A percentile compares a stretch with the other conserved stretches of the same genome.
phyloP scores from a whole-genome alignment of 2,113 vertebrate genomes.

The Pachypanchax playfairii region DNA sequence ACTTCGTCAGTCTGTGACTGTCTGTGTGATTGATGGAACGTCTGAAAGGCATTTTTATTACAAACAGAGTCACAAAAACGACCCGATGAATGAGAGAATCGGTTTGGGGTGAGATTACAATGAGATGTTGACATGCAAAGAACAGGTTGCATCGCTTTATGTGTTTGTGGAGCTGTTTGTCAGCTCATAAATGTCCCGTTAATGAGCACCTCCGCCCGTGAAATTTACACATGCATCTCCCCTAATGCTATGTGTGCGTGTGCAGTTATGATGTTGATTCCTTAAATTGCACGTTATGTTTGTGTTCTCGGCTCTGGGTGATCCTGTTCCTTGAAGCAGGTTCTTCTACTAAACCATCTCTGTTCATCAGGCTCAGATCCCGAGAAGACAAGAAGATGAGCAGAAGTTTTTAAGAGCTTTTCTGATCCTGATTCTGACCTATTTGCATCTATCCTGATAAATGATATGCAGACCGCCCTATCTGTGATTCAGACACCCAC shows the following conservation, averaged over 20 bases:
- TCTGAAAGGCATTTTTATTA: slow-evolving; percentile 4
- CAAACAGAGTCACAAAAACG: slow-evolving; percentile 10
- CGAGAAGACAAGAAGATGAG: slow-evolving; percentile 45
- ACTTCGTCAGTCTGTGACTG: rapidly evolving
- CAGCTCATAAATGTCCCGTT: slow-evolving; percentile 53
- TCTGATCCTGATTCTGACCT: slow-evolving; percentile 17
- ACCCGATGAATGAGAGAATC: background rate
- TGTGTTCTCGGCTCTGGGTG: slow-evolving; percentile 26
- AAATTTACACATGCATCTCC: slow-evolving; percentile 53
- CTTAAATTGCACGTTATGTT: slow-evolving; percentile 64
- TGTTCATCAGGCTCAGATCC: slow-evolving; percentile 36
- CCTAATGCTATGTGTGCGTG: background rate
- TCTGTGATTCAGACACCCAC: slow-evolving; percentile 34
- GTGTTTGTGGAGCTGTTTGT: slow-evolving; percentile 20
- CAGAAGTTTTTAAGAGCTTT: slow-evolving; percentile 43
- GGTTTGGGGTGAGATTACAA: background rate
- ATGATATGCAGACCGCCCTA: slow-evolving; percentile 25
- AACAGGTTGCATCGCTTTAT: slow-evolving; percentile 22
- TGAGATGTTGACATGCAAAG: slow-evolving; percentile 8
- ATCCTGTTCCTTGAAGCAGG: background rate
- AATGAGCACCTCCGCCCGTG: slow-evolving; percentile 55
- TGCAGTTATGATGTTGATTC: slow-evolving; percentile 52
- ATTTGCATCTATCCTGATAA: slow-evolving; percentile 45
- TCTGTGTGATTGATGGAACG: background rate
- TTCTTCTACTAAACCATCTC: background rate